Base-by-base conservation (phyloP, 2,797 vertebrate genomes). In the Urocyon cinereoargenteus region DNA sequence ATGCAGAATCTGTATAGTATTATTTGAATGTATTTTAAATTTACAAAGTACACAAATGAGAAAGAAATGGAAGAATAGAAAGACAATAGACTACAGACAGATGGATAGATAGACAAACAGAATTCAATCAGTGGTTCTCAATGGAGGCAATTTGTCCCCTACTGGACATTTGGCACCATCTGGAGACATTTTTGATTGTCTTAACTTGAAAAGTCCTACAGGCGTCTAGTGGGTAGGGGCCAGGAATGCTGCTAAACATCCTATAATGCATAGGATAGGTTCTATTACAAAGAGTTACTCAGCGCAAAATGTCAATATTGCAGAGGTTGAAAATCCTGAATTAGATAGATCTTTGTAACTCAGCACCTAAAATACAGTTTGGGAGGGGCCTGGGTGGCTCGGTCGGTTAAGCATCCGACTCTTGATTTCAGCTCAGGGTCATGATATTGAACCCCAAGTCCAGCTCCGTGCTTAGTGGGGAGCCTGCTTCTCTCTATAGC, bases 1-100 rank as follows among this genome's bases (percentile, higher is more conserved):
- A 92, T 92, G n/a, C 26, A 86, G 68, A 91, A 59, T 28, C 53
- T 70, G 93, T 79, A 26, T 26, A 45, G 11, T 40, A 91, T 85
- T 92, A 72, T 91, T 66, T 85, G 84, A 90, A 78, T 92, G 22
- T 55, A 61, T 82, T 82, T 91, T 73, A 57, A 89, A 88, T 26
- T 92, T 82, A 84, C 5, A 94, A 85, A 28, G 9, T 68, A 81
- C 5, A 70, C 28, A 86, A 79, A 6, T n/a, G 57, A 96, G 62
- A 88, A 94, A 82, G 85, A 85, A 59, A 66, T 89, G 24, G 24
- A 70, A 94, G 28, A 5, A 49, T n/a, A 94, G 12, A 77, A 70
- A 72, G 26, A 73, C 21, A 45, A 75, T 51, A 28, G 73, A 75
- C 26, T 34, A 68, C 18, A 68, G 45, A 49, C 10, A 75, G 40